Conservation (phyloP, 2,888 invertebrate species). For the Drosophila limbata region DNA sequence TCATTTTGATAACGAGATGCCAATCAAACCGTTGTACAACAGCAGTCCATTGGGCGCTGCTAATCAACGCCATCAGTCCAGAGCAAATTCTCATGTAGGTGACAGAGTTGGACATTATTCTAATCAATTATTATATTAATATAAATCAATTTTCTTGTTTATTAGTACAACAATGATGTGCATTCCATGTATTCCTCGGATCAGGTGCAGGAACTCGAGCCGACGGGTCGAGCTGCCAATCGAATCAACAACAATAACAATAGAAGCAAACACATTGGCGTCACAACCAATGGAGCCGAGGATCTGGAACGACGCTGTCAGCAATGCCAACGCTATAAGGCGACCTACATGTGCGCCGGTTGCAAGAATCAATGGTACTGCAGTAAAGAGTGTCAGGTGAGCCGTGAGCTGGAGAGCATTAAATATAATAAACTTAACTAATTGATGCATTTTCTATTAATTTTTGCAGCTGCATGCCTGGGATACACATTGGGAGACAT, state of each 20-base stretch:
- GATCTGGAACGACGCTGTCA: constrained; percentile 87
- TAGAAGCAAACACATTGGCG: constrained; percentile 66
- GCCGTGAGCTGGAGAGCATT: neutral
- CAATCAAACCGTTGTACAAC: constrained; percentile 52
- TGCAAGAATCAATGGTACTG: constrained; percentile 98
- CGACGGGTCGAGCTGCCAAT: constrained; percentile 14
- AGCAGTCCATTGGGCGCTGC: constrained; percentile 54
- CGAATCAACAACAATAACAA: constrained; percentile 17
- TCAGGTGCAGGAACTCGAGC: constrained; percentile 19
- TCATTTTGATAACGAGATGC: constrained; percentile 46
- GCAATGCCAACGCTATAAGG: constrained; percentile 92
- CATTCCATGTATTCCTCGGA: constrained; percentile 54
- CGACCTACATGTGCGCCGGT: constrained; percentile 95
- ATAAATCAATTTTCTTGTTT: neutral
- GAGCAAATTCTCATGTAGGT: constrained; percentile 26
- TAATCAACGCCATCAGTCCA: constrained; percentile 19
- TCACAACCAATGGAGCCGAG: constrained; percentile 42
- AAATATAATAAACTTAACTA: neutral
- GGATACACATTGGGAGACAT: constrained; percentile 85
- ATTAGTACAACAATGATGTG: constrained; percentile 35
- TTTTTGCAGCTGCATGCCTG: constrained; percentile 92
- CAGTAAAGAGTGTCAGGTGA: constrained; percentile 96
- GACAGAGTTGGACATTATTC: neutral
- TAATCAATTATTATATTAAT: neutral
- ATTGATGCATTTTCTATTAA: too few relatives aligned